Conservation (phyloP, 2,888 invertebrate species). For the Neoaliturus tenellus region DNA sequence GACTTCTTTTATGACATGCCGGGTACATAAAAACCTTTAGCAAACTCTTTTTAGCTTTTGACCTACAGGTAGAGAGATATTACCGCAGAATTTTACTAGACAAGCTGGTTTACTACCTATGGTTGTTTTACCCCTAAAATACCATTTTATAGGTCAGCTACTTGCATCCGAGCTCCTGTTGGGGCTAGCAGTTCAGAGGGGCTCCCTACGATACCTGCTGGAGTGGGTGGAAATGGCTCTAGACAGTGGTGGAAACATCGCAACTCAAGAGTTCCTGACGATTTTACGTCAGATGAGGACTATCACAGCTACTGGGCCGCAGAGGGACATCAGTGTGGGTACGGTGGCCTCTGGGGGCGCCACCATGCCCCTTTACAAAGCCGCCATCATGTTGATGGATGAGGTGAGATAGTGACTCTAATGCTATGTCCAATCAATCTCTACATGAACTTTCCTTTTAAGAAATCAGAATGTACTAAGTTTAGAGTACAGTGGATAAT, state of each 20-base stretch:
- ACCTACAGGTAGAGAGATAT: no score
- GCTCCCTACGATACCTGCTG: conserved; percentile 76
- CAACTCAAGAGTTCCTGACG: conserved; percentile 59
- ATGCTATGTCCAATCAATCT: no score
- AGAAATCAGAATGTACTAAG: no score
- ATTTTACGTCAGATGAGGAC: conserved; percentile 60
- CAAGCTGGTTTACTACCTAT: neutral
- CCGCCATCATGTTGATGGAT: conserved; percentile 76
- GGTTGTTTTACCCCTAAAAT: neutral
- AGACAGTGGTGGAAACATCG: conserved; percentile 67
- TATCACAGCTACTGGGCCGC: conserved; percentile 29
- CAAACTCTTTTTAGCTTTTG: no score
- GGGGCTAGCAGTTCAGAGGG: conserved; percentile 77
- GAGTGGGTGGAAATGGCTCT: conserved; percentile 80
- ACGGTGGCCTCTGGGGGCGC: conserved; percentile 53
- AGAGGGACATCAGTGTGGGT: conserved; percentile 32
- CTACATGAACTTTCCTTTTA: no score
- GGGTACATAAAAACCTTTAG: no score
- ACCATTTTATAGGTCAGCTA: conserved; percentile 69
- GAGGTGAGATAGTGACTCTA: no score
- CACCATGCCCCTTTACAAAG: conserved; percentile 73
- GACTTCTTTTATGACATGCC: no score
- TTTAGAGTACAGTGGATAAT: no score
- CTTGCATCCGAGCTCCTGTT: conserved; percentile 75
- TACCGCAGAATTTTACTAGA: no score